Evolutionary conservation across 1,140 invertebrate species (phyloP).

Genomic region (Hyphantria cunea): DNA sequence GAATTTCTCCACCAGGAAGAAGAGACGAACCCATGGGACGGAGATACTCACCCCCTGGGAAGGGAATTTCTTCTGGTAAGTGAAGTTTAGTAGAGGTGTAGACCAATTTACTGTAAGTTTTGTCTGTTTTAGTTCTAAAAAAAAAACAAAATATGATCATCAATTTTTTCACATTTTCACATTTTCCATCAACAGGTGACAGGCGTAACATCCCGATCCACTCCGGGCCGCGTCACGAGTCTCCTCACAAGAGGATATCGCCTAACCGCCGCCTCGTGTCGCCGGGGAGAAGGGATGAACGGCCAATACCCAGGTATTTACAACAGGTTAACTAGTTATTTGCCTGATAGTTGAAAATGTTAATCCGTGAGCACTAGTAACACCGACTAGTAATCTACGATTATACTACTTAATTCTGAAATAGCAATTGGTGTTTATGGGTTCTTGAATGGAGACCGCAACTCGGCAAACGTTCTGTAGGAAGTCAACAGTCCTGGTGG

Average conservation of each 20-base stretch:
- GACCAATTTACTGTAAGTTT: not conserved
- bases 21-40: slow-evolving; percentile 16
- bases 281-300: not conserved
- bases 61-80: slow-evolving; percentile 21
- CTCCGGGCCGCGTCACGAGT: not conserved
- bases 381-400: no score
- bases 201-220: slow-evolving; percentile 2
- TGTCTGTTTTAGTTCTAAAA: no score
- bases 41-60: slow-evolving; percentile 24
- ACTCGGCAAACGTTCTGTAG: no score
- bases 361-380: no score
- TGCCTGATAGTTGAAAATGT: not conserved
- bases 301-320: not conserved
- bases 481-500: no score
- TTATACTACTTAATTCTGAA: no score
- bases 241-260: slow-evolving; percentile 15
- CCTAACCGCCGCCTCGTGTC: slow-evolving; percentile 16
- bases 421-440: no score
- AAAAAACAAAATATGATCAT: no score
- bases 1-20: slow-evolving; percentile 23
- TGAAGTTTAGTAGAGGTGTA: slow-evolving; percentile 14
- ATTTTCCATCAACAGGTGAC: slow-evolving; percentile 1
- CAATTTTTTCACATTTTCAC: no score
- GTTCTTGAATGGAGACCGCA: no score
- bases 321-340: not conserved